Conservation (phyloP, 2,113 vertebrate genomes). For the Numenius arquata region DNA sequence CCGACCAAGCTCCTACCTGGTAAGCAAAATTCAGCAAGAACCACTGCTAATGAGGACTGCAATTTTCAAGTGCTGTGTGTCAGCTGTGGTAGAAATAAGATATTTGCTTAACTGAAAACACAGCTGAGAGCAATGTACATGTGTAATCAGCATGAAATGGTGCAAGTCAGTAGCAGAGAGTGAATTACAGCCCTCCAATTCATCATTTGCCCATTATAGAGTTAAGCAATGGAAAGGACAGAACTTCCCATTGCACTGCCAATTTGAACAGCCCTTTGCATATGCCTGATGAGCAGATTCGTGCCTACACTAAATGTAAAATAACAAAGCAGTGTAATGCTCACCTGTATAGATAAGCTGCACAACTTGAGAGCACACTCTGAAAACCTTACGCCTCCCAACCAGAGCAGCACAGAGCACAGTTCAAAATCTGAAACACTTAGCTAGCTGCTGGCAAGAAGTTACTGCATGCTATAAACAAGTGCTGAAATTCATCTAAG, state of each 20-base stretch:
- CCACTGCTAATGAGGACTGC: not conserved
- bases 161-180: conserved; percentile 31
- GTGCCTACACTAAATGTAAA: not conserved
- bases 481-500: conserved; percentile 59
- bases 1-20: conserved; percentile 3
- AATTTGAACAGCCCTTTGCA: not conserved
- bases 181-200: conserved; percentile 18
- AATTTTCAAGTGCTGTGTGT: conserved; percentile 31
- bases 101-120: conserved; percentile 47
- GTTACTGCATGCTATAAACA: conserved; percentile 19
- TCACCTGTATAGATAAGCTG: conserved; percentile 15
- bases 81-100: conserved; percentile 52
- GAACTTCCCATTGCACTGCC: not conserved
- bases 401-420: not conserved
- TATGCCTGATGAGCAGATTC: not conserved
- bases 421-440: not conserved
- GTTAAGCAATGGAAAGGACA: not conserved
- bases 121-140: conserved; percentile 51
- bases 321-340: not conserved
- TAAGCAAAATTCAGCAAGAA: conserved; percentile 20
- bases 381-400: not conserved
- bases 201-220: not conserved
- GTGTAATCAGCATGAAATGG: conserved; percentile 22
- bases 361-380: not conserved
- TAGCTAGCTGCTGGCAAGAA: conserved; percentile 37